Percentiles rank a stretch among this genome's conserved stretches.
phyloP scores from a whole-genome alignment of 2,888 invertebrate species.

The Morpho achilles region DNA sequence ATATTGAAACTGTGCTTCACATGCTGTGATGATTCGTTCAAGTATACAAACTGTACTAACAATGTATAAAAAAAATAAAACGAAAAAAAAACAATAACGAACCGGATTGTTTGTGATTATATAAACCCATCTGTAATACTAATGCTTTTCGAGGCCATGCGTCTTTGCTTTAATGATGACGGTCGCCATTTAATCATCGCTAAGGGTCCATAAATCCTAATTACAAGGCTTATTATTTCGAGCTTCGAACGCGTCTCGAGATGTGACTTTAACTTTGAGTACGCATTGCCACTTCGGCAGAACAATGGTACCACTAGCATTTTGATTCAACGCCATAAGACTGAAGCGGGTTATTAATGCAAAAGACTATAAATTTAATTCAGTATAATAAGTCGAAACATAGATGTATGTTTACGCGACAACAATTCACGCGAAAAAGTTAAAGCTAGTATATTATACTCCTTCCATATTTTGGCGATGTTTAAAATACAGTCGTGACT shows the following conservation, averaged over 20 bases:
- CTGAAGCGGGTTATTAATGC: slow-evolving; percentile 15
- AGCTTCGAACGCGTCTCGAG: slow-evolving; percentile 41
- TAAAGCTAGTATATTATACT: too few species aligned
- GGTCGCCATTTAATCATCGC: slow-evolving; percentile 60
- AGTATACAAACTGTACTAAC: too few species aligned
- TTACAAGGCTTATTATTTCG: slow-evolving; percentile 72
- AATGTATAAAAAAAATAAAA: not conserved
- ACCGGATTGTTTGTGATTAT: slow-evolving; percentile 37
- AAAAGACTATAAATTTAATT: not conserved
- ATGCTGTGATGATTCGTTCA: too few species aligned
- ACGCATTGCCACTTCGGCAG: slow-evolving; percentile 47
- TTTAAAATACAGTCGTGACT: too few species aligned
- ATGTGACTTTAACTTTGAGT: slow-evolving; percentile 38
- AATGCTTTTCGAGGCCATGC: slow-evolving; percentile 42
- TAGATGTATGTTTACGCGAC: too few species aligned
- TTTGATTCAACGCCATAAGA: slow-evolving; percentile 32
- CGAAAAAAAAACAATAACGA: slow-evolving; percentile 14
- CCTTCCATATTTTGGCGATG: too few species aligned
- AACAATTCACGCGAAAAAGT: too few species aligned
- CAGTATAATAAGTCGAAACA: too few species aligned
- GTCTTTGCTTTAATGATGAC: slow-evolving; percentile 52
- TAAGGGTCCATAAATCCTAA: slow-evolving; percentile 69
- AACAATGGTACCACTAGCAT: slow-evolving; percentile 55
- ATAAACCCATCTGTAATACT: slow-evolving; percentile 45
- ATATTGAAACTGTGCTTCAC: too few species aligned